Percentiles rank a stretch among this genome's conserved stretches.
Evolutionary conservation across 2,113 vertebrate species (phyloP).

Genomic region (Entomyzon cyanotis): DNA sequence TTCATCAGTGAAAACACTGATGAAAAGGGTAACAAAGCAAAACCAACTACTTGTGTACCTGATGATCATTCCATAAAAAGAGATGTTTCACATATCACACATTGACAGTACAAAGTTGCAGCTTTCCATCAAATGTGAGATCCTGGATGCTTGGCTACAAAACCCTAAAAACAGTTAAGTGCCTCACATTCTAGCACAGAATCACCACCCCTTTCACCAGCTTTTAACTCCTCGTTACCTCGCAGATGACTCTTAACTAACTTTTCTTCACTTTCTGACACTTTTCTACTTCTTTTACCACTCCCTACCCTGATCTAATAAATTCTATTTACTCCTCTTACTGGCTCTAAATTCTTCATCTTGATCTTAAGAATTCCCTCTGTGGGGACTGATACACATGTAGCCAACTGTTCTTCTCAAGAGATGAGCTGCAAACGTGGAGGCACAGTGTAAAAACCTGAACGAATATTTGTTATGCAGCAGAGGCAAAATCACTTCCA

Average conservation of each 20-base stretch:
- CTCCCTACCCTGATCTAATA: background rate
- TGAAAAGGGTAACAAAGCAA: background rate
- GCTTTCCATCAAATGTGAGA: background rate
- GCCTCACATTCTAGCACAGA: background rate
- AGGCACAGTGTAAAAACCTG: background rate
- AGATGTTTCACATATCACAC: background rate
- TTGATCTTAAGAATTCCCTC: background rate
- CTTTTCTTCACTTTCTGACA: background rate
- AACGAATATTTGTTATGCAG: background rate
- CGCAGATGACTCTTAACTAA: background rate
- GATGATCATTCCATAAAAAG: background rate
- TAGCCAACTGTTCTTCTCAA: background rate
- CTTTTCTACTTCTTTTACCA: background rate
- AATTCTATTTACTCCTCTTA: background rate
- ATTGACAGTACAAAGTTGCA: background rate
- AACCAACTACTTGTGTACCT: background rate
- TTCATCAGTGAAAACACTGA: background rate
- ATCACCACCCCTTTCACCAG: background rate
- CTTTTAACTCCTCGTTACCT: background rate
- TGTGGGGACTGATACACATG: background rate
- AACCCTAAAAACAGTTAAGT: background rate
- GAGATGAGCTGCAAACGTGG: background rate
- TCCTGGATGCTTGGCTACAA: background rate
- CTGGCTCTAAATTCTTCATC: background rate
- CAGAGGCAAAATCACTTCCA: background rate